Evolutionary conservation across 2,888 invertebrate species (phyloP).

Genomic region (Lithophane ornitopus): DNA sequence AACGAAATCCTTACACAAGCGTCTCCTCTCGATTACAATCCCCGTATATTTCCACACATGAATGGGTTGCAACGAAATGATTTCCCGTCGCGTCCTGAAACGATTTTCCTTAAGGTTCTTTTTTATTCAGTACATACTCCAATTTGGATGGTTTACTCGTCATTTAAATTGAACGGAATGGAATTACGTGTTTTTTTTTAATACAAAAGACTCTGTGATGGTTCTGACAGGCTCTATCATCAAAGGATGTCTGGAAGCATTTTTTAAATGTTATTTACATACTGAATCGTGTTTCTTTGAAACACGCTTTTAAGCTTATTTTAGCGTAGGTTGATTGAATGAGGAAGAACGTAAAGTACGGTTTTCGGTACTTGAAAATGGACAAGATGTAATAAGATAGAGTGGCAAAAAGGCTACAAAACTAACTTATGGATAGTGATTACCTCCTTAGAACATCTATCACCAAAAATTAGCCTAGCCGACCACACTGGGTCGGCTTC

Average conservation of each 20-base stretch:
- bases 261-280: slow-evolving; percentile 49
- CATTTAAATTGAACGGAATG: slow-evolving; percentile 66
- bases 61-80: slow-evolving; percentile 73
- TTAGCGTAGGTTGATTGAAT: slow-evolving; percentile 30
- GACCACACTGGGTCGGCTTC: too few relatives aligned
- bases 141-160: slow-evolving; percentile 66
- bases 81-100: slow-evolving; percentile 68
- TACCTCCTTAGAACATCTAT: background rate
- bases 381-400: too few relatives aligned
- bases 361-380: background rate
- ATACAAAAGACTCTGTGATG: slow-evolving; percentile 36
- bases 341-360: background rate
- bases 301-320: slow-evolving; percentile 16
- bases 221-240: slow-evolving; percentile 34
- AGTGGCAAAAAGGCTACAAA: background rate
- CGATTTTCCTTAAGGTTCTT: slow-evolving; percentile 71
- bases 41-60: slow-evolving; percentile 58
- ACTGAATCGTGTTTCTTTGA: slow-evolving; percentile 14
- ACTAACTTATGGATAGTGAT: background rate
- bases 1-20: background rate
- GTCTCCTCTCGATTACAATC: slow-evolving; percentile 7
- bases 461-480: too few relatives aligned
- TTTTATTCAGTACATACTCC: slow-evolving; percentile 60
- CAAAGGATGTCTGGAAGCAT: slow-evolving; percentile 37
- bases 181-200: slow-evolving; percentile 60